phyloP scores from a whole-genome alignment of 2,888 invertebrate genomes.

The Tuberolachnus salignus region DNA sequence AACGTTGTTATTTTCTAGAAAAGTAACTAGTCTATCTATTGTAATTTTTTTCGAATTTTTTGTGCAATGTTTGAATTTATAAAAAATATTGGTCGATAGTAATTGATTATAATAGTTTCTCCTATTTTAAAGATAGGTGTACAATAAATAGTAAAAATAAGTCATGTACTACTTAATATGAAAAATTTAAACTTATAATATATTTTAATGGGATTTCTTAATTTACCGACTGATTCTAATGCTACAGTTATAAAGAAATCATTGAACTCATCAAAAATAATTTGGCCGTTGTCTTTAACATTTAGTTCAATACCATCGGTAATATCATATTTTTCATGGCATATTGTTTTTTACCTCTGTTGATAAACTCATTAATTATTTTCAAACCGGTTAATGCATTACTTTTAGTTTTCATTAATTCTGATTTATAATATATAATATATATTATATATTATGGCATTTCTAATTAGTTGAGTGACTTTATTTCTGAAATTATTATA shows the following conservation, averaged over 20 bases:
- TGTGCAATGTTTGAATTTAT: background rate
- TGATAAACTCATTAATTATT: constrained; percentile 17
- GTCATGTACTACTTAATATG: background rate
- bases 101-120: background rate
- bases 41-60: background rate
- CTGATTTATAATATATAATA: background rate
- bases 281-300: background rate
- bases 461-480: constrained; percentile 8
- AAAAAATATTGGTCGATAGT: background rate
- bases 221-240: background rate
- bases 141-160: background rate
- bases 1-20: background rate
- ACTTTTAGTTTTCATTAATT: background rate
- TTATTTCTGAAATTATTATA: constrained; percentile 9
- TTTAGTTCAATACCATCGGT: background rate
- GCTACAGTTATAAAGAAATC: background rate
- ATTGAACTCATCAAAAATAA: background rate
- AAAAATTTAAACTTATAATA: background rate
- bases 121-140: background rate
- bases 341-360: constrained; percentile 6
- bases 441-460: background rate
- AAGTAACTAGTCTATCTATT: background rate
- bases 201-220: background rate
- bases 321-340: background rate
- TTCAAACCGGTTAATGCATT: background rate